phyloP scores from a whole-genome alignment of 2,888 invertebrate species.

The Diabrotica balteata region DNA sequence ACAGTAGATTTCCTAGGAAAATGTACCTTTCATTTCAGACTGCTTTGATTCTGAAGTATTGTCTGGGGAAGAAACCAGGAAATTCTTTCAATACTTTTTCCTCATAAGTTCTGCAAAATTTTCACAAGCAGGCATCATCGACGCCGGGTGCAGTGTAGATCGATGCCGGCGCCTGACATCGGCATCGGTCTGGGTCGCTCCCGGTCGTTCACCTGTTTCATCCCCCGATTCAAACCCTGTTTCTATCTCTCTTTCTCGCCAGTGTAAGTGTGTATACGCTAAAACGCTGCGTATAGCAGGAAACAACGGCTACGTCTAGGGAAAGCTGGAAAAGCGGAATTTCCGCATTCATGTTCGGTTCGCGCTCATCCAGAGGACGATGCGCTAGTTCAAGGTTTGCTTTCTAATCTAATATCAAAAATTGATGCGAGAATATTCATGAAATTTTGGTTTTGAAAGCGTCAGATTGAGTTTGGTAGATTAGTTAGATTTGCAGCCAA shows the following conservation, averaged over 20 bases:
- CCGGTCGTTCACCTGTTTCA: slow-evolving; percentile 58
- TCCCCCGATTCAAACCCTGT: slow-evolving; percentile 47
- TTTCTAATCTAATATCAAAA: neutral
- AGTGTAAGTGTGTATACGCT: slow-evolving; percentile 37
- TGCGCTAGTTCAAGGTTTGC: slow-evolving; percentile 26
- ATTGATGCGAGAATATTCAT: neutral
- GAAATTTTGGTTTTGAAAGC: neutral
- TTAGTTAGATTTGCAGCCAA: too few relatives aligned
- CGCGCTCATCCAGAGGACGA: slow-evolving; percentile 20
- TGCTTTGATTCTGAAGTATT: too few relatives aligned
- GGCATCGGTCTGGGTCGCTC: slow-evolving; percentile 60
- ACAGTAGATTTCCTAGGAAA: too few relatives aligned
- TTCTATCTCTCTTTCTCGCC: slow-evolving; percentile 11
- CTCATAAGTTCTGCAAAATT: too few relatives aligned
- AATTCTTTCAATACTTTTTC: too few relatives aligned
- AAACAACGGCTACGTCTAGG: slow-evolving; percentile 33
- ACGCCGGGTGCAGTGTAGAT: slow-evolving; percentile 56
- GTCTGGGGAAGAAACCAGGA: too few relatives aligned
- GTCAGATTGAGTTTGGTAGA: too few relatives aligned
- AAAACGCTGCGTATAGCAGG: slow-evolving; percentile 34
- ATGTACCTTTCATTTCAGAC: too few relatives aligned
- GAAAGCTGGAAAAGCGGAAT: slow-evolving; percentile 11
- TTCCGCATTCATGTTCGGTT: slow-evolving; percentile 31
- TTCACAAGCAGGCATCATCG: slow-evolving; percentile 15
- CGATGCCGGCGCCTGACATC: slow-evolving; percentile 57